Evolutionary conservation across 1,140 invertebrate species (phyloP).

Genomic region (Trichonephila inaurata): DNA sequence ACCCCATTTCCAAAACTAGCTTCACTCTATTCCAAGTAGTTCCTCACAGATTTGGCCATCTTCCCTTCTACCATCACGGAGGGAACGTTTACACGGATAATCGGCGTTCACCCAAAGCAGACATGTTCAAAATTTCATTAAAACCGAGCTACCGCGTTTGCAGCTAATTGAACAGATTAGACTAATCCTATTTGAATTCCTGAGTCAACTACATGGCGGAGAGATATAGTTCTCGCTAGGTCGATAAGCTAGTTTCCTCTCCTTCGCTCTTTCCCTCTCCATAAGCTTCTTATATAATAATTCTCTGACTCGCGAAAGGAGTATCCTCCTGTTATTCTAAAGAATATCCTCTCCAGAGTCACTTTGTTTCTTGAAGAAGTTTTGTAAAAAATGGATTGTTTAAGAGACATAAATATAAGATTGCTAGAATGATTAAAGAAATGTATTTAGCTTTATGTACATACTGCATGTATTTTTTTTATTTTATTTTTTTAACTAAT

Average conservation of each 20-base stretch:
- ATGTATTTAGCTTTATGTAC: not conserved
- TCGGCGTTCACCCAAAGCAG: slow-evolving; percentile 43
- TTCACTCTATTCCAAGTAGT: not conserved
- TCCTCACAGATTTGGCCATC: not conserved
- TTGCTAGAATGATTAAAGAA: not conserved
- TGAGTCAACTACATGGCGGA: slow-evolving; percentile 25
- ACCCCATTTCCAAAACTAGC: not conserved
- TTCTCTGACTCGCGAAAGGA: slow-evolving; percentile 21
- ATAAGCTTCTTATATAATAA: slow-evolving; percentile 72
- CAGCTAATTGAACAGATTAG: slow-evolving; percentile 75
- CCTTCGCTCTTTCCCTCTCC: not conserved
- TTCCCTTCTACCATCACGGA: not conserved
- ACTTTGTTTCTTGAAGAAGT: not conserved
- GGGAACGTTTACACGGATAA: slow-evolving; percentile 43
- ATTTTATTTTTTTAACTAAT: no score
- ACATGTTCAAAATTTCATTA: slow-evolving; percentile 75
- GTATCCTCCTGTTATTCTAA: not conserved
- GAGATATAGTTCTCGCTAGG: not conserved
- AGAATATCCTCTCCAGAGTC: not conserved
- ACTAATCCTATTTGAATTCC: slow-evolving; percentile 72
- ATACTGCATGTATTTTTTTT: no score
- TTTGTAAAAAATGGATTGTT: not conserved
- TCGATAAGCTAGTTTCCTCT: slow-evolving; percentile 51
- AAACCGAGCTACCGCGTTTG: slow-evolving; percentile 69
- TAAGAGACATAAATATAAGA: not conserved